phyloP scores from a whole-genome alignment of 2,888 invertebrate species.

The Sympetrum striolatum region DNA sequence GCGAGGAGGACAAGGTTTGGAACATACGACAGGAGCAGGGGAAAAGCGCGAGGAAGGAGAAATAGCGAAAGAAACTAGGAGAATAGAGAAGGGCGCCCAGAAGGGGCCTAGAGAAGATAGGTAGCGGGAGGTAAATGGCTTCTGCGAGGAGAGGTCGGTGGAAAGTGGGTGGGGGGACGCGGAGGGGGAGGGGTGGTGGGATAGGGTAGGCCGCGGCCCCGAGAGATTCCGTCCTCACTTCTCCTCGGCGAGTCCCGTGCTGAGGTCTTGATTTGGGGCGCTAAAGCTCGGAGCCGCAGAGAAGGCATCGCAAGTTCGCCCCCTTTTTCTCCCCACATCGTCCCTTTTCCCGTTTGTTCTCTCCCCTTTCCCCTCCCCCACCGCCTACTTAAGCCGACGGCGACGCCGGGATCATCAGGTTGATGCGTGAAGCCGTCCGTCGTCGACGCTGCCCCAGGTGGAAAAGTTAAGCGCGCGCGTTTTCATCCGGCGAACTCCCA shows the following conservation, averaged over 20 bases:
- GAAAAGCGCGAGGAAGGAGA: not conserved
- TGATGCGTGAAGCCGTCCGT: not conserved
- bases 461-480: not conserved
- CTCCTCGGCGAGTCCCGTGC: not conserved
- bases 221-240: conserved; percentile 10
- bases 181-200: not conserved
- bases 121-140: not conserved
- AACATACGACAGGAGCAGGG: not conserved
- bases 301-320: not conserved
- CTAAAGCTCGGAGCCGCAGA: not conserved
- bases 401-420: not conserved
- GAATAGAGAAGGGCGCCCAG: not conserved
- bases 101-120: not conserved
- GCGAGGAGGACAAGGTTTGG: not conserved
- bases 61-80: not conserved
- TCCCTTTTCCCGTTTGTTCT: not conserved
- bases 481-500: not conserved
- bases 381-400: not conserved
- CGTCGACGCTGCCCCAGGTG: not conserved
- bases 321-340: not conserved
- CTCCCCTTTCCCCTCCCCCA: not conserved
- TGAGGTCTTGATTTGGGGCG: not conserved
- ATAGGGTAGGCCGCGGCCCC: not conserved
- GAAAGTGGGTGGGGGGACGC: not conserved
- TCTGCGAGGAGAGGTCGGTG: not conserved